These are phyloP conservation scores for Rhea pennata DNA, from an alignment of 2,113 vertebrate species.

Conservation along the genomic window DNA sequence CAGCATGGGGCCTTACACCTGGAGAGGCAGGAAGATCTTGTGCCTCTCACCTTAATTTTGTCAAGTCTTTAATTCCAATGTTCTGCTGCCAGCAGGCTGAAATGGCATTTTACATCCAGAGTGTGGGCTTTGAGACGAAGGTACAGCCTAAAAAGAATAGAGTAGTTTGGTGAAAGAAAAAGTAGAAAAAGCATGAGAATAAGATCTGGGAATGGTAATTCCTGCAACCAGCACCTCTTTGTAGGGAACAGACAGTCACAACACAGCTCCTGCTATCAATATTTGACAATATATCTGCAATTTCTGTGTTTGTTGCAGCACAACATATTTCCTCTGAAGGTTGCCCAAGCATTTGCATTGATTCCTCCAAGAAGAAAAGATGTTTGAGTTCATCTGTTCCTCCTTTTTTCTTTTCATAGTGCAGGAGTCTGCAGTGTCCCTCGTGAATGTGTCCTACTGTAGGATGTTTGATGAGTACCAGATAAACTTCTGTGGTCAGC, in stretches of 20 bases:
- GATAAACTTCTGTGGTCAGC: neutral
- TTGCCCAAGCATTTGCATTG: accelerated
- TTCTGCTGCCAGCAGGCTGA: conserved; percentile 50
- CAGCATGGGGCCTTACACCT: conserved; percentile 56
- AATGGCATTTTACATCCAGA: conserved; percentile 41
- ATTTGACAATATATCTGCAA: neutral
- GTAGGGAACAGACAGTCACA: neutral
- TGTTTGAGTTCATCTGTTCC: neutral
- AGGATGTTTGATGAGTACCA: accelerated
- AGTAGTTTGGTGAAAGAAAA: neutral
- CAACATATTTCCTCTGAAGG: neutral
- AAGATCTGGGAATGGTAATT: neutral
- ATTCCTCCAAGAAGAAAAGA: neutral
- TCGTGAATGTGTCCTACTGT: neutral
- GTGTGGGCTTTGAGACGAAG: conserved; percentile 10
- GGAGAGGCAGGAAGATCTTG: conserved; percentile 48
- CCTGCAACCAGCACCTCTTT: neutral
- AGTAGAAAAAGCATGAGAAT: neutral
- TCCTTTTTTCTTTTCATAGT: neutral
- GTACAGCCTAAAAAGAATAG: neutral
- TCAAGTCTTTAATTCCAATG: conserved; percentile 36
- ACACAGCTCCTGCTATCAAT: accelerated
- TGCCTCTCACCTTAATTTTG: neutral
- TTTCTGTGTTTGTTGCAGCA: neutral
- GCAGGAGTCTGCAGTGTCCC: neutral